Evolutionary conservation across 2,888 invertebrate genomes (phyloP), one percentile per base, ranked within the genome.

Genomic region (Argyresthia albistria): DNA sequence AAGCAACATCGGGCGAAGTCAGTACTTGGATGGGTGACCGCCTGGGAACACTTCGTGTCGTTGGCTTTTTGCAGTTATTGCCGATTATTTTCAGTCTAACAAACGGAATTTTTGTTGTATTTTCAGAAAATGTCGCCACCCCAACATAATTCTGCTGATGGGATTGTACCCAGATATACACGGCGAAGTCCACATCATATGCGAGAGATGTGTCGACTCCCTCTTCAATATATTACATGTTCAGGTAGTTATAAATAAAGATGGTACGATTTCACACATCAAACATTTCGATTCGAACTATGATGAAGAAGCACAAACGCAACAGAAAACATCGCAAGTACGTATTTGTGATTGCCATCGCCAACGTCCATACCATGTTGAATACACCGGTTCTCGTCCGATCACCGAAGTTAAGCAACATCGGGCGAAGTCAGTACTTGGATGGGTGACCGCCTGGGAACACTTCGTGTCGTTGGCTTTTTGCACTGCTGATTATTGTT

Each of bases 191-290:
- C 76, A 88, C 49, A 68, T 88, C 1, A 80, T 89, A 16, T 83
- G 88, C 60, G 89, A 89, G 62, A 72, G 80, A 58, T 86, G 83
- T 58, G 67, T 79, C 42, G 80, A 80, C 59, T 75, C 88, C 0
- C 68, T 89, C 45, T 76, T 73, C 58, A 73, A 74, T 39, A 69
- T 83, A 25, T 25, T 89, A 46, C 84, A 89, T 61, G 66, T 78
- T 45, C 78, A 83, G 79, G 88, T 88, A 67, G 25, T 6, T 25
- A 25, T 45, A 9, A 39, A 36, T 8, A 7, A 9, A 3, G n/a
- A 39, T 39, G 3, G 39, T 39, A 4, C 6, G 6, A 25, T 25
- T 25, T 25, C 25, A 25, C 25, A 25, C 25, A 6, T 25, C 6
- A 25, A 25, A 25, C 25, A 25, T 25, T 25, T 25, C n/a, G n/a